Evolutionary conservation across 2,797 vertebrate genomes (phyloP).

Genomic region (Loris lydekkerianus): DNA sequence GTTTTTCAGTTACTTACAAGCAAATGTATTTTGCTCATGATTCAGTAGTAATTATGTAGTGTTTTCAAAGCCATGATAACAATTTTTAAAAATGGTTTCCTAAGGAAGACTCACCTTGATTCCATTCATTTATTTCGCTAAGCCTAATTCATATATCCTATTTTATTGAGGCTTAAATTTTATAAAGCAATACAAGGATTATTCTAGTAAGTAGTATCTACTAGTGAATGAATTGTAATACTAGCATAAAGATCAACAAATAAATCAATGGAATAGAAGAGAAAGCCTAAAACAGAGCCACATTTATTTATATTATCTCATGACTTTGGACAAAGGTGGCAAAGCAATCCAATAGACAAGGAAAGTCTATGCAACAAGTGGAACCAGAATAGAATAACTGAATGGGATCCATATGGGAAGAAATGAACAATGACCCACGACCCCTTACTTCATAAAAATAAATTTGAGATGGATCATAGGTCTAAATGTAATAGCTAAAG

Average conservation of each 20-base stretch:
- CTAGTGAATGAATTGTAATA: not conserved
- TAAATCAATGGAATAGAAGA: not conserved
- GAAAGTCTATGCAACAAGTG: not conserved
- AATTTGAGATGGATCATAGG: not conserved
- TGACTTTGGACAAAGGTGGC: slow-evolving; percentile 8
- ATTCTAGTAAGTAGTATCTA: not conserved
- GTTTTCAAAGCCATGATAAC: slow-evolving; percentile 50
- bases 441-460: slow-evolving; percentile 2
- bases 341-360: not conserved
- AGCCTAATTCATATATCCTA: not conserved
- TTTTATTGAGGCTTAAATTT: slow-evolving; percentile 24
- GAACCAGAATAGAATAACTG: not conserved
- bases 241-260: not conserved
- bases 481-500: not conserved
- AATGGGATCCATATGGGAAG: not conserved
- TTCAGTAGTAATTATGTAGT: slow-evolving; percentile 28
- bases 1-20: slow-evolving; percentile 25
- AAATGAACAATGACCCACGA: not conserved
- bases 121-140: slow-evolving; percentile 48
- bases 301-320: not conserved
- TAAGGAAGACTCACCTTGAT: not conserved
- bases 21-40: slow-evolving; percentile 41
- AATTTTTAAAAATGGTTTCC: slow-evolving; percentile 12
- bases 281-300: not conserved
- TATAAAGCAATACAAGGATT: not conserved